These are phyloP conservation scores for Rhinolophus sinicus DNA, from an alignment of 2,113 vertebrate genomes.

Conservation along the genomic window DNA sequence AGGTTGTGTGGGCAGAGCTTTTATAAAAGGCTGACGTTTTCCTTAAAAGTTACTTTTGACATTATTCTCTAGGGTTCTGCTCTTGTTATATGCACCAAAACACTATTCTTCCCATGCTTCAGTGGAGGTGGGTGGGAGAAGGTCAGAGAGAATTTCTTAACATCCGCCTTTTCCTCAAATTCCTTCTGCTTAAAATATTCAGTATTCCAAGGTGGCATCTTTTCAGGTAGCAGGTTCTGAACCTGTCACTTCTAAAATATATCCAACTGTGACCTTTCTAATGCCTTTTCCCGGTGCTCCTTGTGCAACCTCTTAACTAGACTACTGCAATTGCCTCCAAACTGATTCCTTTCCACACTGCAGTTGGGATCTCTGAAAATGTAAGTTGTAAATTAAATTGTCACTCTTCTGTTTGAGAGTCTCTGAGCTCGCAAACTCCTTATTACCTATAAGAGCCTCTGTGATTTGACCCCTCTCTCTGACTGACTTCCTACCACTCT, in stretches of 20 bases:
- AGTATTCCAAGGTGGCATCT: neutral
- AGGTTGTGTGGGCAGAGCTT: neutral
- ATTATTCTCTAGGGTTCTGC: conserved; percentile 21
- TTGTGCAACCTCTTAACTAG: neutral
- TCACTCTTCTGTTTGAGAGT: neutral
- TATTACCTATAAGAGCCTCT: neutral
- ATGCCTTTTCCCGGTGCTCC: neutral
- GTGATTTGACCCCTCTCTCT: neutral
- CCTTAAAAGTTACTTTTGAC: conserved; percentile 27
- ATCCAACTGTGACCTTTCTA: neutral
- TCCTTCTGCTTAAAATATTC: conserved; percentile 9
- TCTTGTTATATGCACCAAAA: neutral
- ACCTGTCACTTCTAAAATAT: neutral
- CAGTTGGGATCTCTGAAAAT: neutral
- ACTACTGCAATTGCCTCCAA: neutral
- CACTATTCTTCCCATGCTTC: neutral
- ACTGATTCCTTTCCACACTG: neutral
- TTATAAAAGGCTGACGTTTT: conserved; percentile 23
- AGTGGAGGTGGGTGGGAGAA: neutral
- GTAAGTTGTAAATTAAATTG: neutral
- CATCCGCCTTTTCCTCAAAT: neutral
- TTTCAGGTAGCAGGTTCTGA: neutral
- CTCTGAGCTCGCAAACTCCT: neutral
- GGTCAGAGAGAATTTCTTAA: neutral
- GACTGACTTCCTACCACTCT: neutral